These are phyloP conservation scores for Urocitellus parryii DNA, from an alignment of 2,113 vertebrate species.

Conservation along the genomic window DNA sequence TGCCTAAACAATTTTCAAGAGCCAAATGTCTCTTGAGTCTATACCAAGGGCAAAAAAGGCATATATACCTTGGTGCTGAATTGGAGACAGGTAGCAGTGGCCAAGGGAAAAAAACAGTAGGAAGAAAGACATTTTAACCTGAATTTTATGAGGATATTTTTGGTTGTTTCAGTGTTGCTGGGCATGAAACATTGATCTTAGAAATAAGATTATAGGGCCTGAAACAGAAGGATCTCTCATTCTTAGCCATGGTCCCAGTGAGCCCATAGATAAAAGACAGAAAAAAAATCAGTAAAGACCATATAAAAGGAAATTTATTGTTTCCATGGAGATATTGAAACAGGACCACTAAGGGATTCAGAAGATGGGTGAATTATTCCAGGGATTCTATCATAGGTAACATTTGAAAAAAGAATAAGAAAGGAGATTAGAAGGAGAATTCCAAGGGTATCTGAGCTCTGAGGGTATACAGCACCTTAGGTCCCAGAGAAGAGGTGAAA, in stretches of 20 bases:
- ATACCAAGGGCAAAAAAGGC: fast-evolving
- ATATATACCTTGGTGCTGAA: neutral
- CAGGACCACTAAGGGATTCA: fast-evolving
- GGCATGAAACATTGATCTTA: neutral
- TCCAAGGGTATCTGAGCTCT: fast-evolving
- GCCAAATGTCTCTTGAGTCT: neutral
- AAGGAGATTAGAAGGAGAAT: fast-evolving
- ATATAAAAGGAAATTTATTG: neutral
- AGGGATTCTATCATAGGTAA: neutral
- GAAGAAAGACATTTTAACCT: neutral
- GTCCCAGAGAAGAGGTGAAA: neutral
- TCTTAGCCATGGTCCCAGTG: fast-evolving
- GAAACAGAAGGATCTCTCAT: neutral
- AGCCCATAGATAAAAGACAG: neutral
- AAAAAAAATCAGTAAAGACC: neutral
- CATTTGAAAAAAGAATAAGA: fast-evolving
- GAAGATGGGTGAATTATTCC: fast-evolving
- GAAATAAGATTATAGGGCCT: neutral
- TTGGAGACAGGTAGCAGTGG: fast-evolving
- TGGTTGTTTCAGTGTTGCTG: neutral
- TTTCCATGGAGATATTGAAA: fast-evolving
- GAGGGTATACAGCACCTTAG: fast-evolving
- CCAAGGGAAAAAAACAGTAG: fast-evolving
- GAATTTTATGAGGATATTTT: neutral
- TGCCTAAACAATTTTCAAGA: neutral